Conservation (phyloP, 1,140 invertebrate genomes). For the Drosophila insularis region DNA sequence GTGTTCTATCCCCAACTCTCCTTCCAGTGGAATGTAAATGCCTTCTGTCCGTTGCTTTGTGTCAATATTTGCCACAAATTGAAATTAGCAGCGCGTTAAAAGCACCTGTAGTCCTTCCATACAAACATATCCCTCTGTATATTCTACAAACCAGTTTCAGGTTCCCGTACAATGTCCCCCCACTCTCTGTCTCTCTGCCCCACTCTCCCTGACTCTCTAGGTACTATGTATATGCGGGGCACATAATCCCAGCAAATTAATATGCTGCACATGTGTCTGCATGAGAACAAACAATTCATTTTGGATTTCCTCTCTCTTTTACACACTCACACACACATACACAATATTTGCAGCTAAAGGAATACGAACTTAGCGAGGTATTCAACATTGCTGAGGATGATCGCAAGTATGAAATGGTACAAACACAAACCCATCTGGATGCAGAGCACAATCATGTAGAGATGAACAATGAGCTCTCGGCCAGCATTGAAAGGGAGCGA, state of each 20-base stretch:
- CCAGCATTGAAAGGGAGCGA: conserved; percentile 90
- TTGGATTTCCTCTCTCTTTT: background rate
- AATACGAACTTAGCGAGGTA: conserved; percentile 93
- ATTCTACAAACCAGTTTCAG: no score
- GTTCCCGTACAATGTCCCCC: conserved; percentile 8
- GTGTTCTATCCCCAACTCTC: background rate
- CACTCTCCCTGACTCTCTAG: background rate
- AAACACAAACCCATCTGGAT: conserved; percentile 86
- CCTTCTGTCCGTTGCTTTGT: conserved; percentile 30
- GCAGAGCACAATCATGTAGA: conserved; percentile 85
- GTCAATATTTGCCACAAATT: conserved; percentile 81
- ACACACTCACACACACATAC: background rate
- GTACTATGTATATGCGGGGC: conserved; percentile 51
- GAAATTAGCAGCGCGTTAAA: conserved; percentile 79
- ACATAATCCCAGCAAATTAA: conserved; percentile 78
- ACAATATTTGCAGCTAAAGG: conserved; percentile 86
- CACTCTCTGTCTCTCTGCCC: background rate
- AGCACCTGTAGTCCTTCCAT: conserved; percentile 60
- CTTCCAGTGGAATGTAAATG: conserved; percentile 9
- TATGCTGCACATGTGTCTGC: conserved; percentile 68
- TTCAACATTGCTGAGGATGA: conserved; percentile 91
- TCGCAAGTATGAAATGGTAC: conserved; percentile 89
- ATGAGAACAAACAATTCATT: conserved; percentile 50
- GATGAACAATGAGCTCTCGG: conserved; percentile 89
- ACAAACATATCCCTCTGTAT: background rate